Base-by-base conservation (phyloP, 2,888 invertebrate genomes). In the Hemaris fuciformis region DNA sequence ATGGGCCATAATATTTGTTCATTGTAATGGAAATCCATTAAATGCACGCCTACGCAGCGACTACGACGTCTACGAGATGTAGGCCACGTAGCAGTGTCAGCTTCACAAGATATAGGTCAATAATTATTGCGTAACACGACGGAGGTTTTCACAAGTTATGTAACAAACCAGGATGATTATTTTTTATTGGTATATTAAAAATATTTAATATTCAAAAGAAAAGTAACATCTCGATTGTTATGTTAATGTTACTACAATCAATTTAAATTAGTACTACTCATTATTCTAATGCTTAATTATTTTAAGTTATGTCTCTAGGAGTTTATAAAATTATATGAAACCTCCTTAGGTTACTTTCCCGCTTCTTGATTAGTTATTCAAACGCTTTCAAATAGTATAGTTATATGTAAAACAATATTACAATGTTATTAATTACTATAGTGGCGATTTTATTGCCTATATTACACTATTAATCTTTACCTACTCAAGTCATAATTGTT, bases 21-120 rank as follows among this genome's bases (percentile, higher is more conserved):
- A 71, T 71, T 71, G 73, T 83, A 83, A 83, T 84, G 82, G 81
- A 81, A 83, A 83, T 79, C 84, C 83, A 85, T 84, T 84, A 81
- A 76, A 72, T 66, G 69, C 72, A 67, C 78, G 74, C 81, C 78
- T 74, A 81, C 80, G 75, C 63, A 62, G 66, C 63, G 62, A 66
- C 68, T 65, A 66, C 67, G 59, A 58, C 60, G 63, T 66, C 69
- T 67, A 66, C 64, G 63, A 66, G 65, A 64, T 66, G 62, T 69
- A 65, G 69, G 61, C 61, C 61, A 61, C 61, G 57, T 61, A 61
- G 61, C 61, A 45, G 45, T 61, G 68, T 70, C 68, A 69, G 59
- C 63, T 48, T 53, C 31, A 58, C 59, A 61, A 45, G 57, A 66
- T 63, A 63, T 65, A 63, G 67, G 66, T 66, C 72, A 69, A 60